Base-by-base conservation (phyloP, 1,140 invertebrate genomes). In the Myzus persicae region DNA sequence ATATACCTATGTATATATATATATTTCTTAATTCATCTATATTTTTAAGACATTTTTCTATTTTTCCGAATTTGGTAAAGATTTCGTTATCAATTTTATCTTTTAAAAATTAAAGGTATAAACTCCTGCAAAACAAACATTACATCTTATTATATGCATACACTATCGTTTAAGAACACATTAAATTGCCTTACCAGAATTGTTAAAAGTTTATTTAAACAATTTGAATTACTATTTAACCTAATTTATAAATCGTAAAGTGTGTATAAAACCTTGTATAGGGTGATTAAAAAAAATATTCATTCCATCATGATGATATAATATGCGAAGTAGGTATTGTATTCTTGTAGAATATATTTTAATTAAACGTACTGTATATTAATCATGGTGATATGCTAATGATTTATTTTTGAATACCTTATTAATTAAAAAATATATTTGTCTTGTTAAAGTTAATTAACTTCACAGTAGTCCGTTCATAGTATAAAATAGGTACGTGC, bases 351-450 rank as follows among this genome's bases (percentile, higher is more conserved):
- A n/a, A 24, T 18, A 18, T n/a, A n/a, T 76, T 76, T n/a, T 76
- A 76, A 76, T 76, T n/a, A 76, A n/a, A 76, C 14, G 59, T 76
- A 76, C 59, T 5, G 59, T 18, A 76, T n/a, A n/a, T n/a, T 76
- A n/a, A 76, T n/a, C n/a, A 76, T n/a, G 14, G 14, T 76, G 31
- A 76, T 76, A 76, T 76, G 59, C 31, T 76, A 76, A 76, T n/a
- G 59, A 5, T 5, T 76, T n/a, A n/a, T 54, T n/a, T 76, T 76
- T 76, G 59, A 76, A 76, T 76, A n/a, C 31, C 31, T 76, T n/a
- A 76, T 76, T 76, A 76, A 76, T 76, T 76, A 76, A 76, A 76
- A n/a, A 18, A 76, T 76, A 76, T 76, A n/a, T n/a, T 76, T 76
- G 59, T 76, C 59, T 76, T 76, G 14, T 11, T 76, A n/a, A n/a